Conservation (phyloP, 2,888 invertebrate species). For the Tipula unca region DNA sequence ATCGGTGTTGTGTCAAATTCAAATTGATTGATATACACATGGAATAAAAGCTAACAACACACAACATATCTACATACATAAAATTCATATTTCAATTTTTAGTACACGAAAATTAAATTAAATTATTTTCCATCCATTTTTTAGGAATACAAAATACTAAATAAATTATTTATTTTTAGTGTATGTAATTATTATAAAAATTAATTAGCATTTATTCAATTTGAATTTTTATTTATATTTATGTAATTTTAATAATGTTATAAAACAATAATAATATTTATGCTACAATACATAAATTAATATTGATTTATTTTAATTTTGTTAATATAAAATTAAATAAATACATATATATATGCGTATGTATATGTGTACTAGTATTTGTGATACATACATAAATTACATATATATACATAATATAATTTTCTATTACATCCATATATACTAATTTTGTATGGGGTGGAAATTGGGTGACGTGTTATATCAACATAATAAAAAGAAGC, state of each 20-base stretch:
- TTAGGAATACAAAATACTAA: background rate
- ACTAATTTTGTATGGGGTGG: too few species aligned
- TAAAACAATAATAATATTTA: background rate
- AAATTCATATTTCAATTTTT: background rate
- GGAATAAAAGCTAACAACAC: background rate
- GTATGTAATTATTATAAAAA: background rate
- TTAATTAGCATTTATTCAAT: background rate
- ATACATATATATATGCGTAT: too few species aligned
- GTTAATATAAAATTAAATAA: too few species aligned
- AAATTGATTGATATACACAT: background rate
- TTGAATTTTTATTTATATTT: background rate
- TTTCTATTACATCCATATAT: too few species aligned
- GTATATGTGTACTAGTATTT: too few species aligned
- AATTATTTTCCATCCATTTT: background rate
- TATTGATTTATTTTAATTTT: background rate
- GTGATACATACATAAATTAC: too few species aligned
- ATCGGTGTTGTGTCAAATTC: background rate
- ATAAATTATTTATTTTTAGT: background rate
- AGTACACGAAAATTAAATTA: too few species aligned
- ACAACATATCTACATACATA: background rate
- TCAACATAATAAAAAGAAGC: background rate
- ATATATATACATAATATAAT: too few species aligned
- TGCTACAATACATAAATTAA: background rate
- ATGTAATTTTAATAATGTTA: background rate
- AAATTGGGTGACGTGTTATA: too few species aligned